These are phyloP conservation scores for Trigoniulus corallinus DNA, from an alignment of 1,140 invertebrate genomes.

Conservation along the genomic window DNA sequence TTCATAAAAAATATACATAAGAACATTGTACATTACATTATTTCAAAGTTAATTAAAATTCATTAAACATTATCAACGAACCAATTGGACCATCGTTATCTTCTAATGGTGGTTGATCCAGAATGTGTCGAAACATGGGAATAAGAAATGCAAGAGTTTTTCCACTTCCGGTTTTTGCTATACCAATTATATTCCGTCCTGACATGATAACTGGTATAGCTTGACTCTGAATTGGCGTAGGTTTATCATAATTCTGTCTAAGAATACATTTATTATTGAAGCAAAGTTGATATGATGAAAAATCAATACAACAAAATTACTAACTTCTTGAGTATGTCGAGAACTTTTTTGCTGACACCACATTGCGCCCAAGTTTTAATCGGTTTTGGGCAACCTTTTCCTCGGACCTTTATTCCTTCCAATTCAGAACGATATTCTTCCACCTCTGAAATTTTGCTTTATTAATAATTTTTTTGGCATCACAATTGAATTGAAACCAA, in stretches of 20 bases:
- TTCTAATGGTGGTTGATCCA: conserved; percentile 82
- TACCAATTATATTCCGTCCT: conserved; percentile 88
- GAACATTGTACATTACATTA: too few species aligned
- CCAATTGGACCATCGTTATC: conserved; percentile 92
- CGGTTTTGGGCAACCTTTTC: conserved; percentile 79
- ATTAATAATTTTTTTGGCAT: too few species aligned
- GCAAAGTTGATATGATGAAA: neutral
- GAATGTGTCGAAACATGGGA: conserved; percentile 95
- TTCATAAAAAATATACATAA: conserved; percentile 3
- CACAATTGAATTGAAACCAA: neutral
- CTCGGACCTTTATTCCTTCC: conserved; percentile 44
- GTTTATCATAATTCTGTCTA: conserved; percentile 77
- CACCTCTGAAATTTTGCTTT: conserved; percentile 28
- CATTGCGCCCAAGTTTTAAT: conserved; percentile 97
- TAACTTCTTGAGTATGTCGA: conserved; percentile 79
- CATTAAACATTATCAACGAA: conserved; percentile 14
- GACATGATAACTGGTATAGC: conserved; percentile 99
- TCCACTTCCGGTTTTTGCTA: conserved; percentile 97
- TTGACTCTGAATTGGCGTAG: conserved; percentile 96
- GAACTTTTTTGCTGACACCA: conserved; percentile 89
- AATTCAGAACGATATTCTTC: conserved; percentile 31
- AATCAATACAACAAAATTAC: conserved; percentile 9
- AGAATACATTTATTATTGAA: conserved; percentile 9
- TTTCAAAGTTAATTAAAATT: conserved; percentile 1
- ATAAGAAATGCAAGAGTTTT: conserved; percentile 97